Conservation (phyloP, 2,113 vertebrate genomes). For the Carassius auratus region DNA sequence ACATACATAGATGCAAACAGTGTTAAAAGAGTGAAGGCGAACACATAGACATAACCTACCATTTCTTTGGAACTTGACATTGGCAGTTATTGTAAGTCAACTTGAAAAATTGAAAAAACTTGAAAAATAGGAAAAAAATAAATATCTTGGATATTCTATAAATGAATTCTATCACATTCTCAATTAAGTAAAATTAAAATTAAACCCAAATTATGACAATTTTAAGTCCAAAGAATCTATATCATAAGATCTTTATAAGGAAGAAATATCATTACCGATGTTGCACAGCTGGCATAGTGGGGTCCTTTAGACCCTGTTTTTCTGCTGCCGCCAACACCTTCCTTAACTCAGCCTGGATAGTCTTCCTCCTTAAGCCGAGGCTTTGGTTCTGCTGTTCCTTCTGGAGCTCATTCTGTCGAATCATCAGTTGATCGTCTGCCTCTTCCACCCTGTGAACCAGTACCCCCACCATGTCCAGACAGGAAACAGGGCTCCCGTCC, state of each 20-base stretch:
- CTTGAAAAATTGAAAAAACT: too few relatives aligned
- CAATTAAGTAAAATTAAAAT: neutral
- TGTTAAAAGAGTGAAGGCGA: conserved; percentile 25
- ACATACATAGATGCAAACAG: neutral
- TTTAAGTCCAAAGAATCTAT: neutral
- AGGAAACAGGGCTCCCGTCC: conserved; percentile 71
- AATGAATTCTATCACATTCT: neutral
- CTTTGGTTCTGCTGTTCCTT: conserved; percentile 68
- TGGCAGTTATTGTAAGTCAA: neutral
- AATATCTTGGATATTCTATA: too few relatives aligned
- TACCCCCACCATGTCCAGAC: conserved; percentile 77
- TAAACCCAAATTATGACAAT: neutral
- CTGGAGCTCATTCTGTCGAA: conserved; percentile 66
- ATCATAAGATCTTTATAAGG: neutral
- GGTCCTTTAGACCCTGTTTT: conserved; percentile 83
- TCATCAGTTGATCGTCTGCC: conserved; percentile 26
- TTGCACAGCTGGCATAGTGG: conserved; percentile 87
- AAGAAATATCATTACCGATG: conserved; percentile 77
- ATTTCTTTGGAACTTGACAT: neutral
- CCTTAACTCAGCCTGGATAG: conserved; percentile 79
- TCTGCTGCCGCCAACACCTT: conserved; percentile 77
- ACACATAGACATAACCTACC: conserved; percentile 62
- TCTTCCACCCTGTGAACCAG: conserved; percentile 70
- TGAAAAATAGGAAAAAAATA: too few relatives aligned
- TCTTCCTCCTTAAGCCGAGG: conserved; percentile 74